Conservation (phyloP, 1,140 invertebrate genomes). For the Heliconius eleuchia region DNA sequence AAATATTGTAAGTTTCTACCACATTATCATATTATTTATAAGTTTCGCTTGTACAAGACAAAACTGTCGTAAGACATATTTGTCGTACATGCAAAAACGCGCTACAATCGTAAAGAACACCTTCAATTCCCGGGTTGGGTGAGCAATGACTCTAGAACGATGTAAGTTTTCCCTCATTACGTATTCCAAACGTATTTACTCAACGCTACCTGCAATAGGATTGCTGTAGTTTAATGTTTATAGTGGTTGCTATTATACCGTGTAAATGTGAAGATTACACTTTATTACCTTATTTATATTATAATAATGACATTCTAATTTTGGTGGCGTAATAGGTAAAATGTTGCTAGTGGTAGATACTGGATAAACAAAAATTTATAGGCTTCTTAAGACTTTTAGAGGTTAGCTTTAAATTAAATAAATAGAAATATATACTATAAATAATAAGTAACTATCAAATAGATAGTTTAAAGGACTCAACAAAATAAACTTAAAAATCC, state of each 20-base stretch:
- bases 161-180: conserved; percentile 56
- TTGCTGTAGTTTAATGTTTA: conserved; percentile 31
- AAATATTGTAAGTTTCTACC: background rate
- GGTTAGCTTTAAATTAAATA: background rate
- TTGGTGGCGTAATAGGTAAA: background rate
- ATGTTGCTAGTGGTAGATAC: background rate
- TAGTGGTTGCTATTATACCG: conserved; percentile 10
- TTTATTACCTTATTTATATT: conserved; percentile 8
- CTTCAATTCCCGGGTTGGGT: conserved; percentile 49
- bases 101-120: conserved; percentile 46
- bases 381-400: background rate
- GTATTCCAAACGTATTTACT: conserved; percentile 56
- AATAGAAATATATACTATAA: no score
- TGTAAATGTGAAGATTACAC: conserved; percentile 14
- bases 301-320: conserved; percentile 3
- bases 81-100: conserved; percentile 12
- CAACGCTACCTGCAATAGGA: conserved; percentile 31
- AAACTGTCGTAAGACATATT: conserved; percentile 16
- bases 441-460: no score
- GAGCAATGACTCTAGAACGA: conserved; percentile 45
- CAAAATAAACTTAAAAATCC: no score
- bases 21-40: background rate
- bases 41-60: background rate
- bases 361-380: background rate
- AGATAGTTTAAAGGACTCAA: background rate